Conservation (phyloP, 2,113 vertebrate species). For the Pterocles burchelli region DNA sequence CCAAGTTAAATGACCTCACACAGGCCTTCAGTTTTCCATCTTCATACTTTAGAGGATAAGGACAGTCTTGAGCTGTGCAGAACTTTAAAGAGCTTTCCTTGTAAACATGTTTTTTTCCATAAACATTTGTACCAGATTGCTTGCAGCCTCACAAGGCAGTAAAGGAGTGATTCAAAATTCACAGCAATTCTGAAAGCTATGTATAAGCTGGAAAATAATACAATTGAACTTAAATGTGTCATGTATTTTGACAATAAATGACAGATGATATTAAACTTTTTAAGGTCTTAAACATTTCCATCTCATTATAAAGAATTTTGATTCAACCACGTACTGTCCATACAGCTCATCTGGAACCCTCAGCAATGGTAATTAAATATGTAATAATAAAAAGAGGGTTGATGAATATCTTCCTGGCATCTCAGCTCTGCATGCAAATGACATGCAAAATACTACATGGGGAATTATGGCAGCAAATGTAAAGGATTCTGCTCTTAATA, state of each 20-base stretch:
- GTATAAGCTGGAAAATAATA: neutral
- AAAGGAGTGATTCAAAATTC: neutral
- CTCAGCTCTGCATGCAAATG: neutral
- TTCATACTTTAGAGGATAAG: neutral
- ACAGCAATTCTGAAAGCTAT: neutral
- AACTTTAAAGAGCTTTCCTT: neutral
- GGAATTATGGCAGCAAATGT: neutral
- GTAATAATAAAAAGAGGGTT: neutral
- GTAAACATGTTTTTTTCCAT: neutral
- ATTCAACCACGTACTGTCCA: neutral
- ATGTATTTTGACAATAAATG: neutral
- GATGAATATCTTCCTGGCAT: neutral
- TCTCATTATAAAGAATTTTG: neutral
- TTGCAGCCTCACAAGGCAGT: neutral
- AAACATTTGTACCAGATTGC: neutral
- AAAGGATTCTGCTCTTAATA: neutral
- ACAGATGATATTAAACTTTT: neutral
- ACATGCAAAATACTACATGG: neutral
- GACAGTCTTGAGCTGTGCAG: neutral
- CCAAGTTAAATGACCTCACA: neutral
- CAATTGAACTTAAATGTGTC: neutral
- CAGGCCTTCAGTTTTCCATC: neutral
- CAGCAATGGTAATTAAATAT: neutral
- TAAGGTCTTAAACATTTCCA: neutral
- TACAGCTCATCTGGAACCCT: neutral